Evolutionary conservation across 1,140 invertebrate species (phyloP).

Genomic region (Zaprionus gabonicus): DNA sequence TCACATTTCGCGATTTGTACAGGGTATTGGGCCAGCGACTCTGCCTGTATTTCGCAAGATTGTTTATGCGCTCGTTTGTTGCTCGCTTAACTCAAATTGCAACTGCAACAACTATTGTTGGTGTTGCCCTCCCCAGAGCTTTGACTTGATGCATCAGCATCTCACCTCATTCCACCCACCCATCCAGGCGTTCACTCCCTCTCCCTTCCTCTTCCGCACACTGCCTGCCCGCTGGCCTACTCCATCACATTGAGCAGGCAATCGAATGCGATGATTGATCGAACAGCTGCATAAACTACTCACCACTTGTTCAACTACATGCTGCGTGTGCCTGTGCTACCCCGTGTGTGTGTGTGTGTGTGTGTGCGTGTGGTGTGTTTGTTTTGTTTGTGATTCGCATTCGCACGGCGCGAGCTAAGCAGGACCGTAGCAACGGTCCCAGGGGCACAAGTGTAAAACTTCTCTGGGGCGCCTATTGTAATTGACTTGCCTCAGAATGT

Average conservation of each 20-base stretch:
- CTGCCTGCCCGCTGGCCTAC: background rate
- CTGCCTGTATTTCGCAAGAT: background rate
- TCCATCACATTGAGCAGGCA: background rate
- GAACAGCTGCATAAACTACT: constrained; percentile 74
- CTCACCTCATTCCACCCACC: background rate
- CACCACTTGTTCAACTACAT: constrained; percentile 48
- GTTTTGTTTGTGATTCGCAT: constrained; percentile 17
- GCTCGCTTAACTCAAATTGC: constrained; percentile 25
- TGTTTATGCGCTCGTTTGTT: constrained; percentile 8
- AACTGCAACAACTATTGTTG: constrained; percentile 17
- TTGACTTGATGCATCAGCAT: constrained; percentile 30
- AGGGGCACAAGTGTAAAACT: no score
- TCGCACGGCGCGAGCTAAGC: background rate
- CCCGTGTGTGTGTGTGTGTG: constrained; percentile 9
- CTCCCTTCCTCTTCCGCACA: background rate
- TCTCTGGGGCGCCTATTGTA: no score
- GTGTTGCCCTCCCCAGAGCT: background rate
- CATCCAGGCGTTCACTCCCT: background rate
- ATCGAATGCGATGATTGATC: constrained; percentile 52
- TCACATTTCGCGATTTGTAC: no score
- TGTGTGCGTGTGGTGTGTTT: constrained; percentile 6
- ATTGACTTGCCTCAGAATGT: no score
- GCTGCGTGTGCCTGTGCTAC: constrained; percentile 3
- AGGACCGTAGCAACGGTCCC: background rate
- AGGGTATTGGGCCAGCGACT: constrained; percentile 1